phyloP scores from a whole-genome alignment of 1,140 invertebrate genomes.

The Bombus superbus region DNA sequence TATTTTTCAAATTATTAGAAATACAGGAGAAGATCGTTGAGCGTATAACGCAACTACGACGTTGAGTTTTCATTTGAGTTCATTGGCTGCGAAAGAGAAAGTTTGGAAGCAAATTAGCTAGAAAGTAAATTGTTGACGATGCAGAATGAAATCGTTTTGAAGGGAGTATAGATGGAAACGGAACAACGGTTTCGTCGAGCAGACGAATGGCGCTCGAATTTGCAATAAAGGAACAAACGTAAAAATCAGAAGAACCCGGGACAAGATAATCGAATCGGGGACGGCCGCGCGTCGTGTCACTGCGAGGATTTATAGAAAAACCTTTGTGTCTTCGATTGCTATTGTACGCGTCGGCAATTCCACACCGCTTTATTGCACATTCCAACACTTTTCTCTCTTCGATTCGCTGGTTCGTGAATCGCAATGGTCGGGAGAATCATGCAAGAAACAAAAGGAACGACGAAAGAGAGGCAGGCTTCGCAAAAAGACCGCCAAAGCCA shows the following conservation, averaged over 20 bases:
- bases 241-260: constrained; percentile 12
- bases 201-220: not conserved
- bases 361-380: constrained; percentile 63
- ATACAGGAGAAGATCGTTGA: no score
- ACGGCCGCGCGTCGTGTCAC: constrained; percentile 52
- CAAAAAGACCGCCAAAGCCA: not conserved
- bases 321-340: constrained; percentile 55
- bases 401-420: constrained; percentile 36
- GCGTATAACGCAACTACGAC: no score
- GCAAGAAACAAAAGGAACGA: constrained; percentile 31
- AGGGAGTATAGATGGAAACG: not conserved
- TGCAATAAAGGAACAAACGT: constrained; percentile 7
- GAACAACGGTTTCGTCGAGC: not conserved
- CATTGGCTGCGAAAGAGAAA: no score
- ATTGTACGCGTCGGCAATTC: constrained; percentile 39
- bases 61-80: no score
- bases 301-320: constrained; percentile 62
- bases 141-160: not conserved
- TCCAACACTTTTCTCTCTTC: constrained; percentile 51
- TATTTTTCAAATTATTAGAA: no score
- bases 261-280: constrained; percentile 52
- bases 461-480: not conserved
- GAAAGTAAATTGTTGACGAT: not conserved
- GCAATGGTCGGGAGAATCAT: not conserved
- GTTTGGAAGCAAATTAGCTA: not conserved